These are phyloP conservation scores for Sparidentex hasta DNA, from an alignment of 2,797 vertebrate species.

Conservation along the genomic window DNA sequence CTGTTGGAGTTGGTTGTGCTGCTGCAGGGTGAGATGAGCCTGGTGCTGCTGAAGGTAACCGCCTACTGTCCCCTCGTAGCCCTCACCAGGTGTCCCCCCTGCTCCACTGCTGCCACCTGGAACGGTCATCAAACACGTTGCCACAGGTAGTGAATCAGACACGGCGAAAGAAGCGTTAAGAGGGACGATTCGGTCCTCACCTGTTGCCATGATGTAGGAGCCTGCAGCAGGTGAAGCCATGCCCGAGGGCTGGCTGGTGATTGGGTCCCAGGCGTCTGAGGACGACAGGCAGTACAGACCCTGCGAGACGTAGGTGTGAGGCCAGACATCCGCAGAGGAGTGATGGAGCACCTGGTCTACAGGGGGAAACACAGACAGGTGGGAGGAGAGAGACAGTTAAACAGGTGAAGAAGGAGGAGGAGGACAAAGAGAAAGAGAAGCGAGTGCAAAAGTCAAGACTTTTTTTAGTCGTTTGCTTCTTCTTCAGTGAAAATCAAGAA, in stretches of 20 bases:
- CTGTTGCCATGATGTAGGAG: slow-evolving; percentile 87
- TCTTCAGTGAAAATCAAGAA: background rate
- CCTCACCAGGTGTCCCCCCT: slow-evolving; percentile 86
- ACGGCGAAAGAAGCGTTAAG: background rate
- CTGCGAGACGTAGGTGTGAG: slow-evolving; percentile 97
- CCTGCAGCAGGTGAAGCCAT: slow-evolving; percentile 92
- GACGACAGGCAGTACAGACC: slow-evolving; percentile 98
- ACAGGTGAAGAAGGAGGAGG: background rate
- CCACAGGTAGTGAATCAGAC: background rate
- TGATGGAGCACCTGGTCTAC: slow-evolving; percentile 92
- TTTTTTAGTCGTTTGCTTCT: too few relatives aligned
- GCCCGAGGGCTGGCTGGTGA: slow-evolving; percentile 94
- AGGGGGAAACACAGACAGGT: slow-evolving; percentile 9
- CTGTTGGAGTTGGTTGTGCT: slow-evolving; percentile 86
- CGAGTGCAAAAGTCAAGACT: background rate
- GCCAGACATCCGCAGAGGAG: slow-evolving; percentile 95
- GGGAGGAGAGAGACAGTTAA: background rate
- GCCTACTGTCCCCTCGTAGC: slow-evolving; percentile 89
- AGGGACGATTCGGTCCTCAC: slow-evolving; percentile 35
- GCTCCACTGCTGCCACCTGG: slow-evolving; percentile 73
- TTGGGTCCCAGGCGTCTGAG: slow-evolving; percentile 96
- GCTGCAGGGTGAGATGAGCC: slow-evolving; percentile 82
- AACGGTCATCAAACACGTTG: background rate
- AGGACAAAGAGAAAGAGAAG: background rate
- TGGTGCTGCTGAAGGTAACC: slow-evolving; percentile 89